Evolutionary conservation across 1,140 invertebrate genomes (phyloP), one percentile per base, ranked within the genome.

Genomic region (Aphaenogaster ashmeadi): DNA sequence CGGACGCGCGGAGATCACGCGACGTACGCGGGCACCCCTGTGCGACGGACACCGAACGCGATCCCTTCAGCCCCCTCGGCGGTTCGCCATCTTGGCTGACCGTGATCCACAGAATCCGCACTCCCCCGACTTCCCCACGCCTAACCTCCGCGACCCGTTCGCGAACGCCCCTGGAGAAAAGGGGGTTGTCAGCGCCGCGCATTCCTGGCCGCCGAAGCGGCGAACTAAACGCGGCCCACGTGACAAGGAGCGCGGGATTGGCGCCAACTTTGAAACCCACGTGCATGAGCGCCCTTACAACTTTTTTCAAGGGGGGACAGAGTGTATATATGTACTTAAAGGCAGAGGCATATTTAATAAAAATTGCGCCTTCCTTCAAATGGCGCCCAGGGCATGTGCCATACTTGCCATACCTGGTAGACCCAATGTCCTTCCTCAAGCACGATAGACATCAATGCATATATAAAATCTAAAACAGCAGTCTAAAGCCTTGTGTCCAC

Each of bases 1-100:
- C 27, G 18, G 27, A 5, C 3, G 33, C 5, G 41, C 13, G 58
- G 9, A 66, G 8, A 15, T 77, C 38, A 50, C 44, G 38, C 62
- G 52, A 47, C 21, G 36, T 11, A 50, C 6, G 38, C n/a, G 7
- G 27, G 44, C 13, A 60, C 56, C n/a, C 9, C 15, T 27, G 15
- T 41, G 11, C 2, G 36, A 18, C 0, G 36, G 58, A 44, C 15
- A 3, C 8, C 41, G 21, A 50, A 21, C 7, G 0, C 8, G 21
- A 41, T 9, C 33, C 27, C 6, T 8, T 56, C 56, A 18, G 38
- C 21, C 54, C 15, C 18, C 56, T 18, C 38, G 9, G 1, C 15
- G 5, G 8, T 9, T 47, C 75, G 58, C 75, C 75, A 78, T 78
- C 21, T 78, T 78, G 75, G 75, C 38, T 21, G 41, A 27, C 71